These are phyloP conservation scores for Agrochola macilenta DNA, from an alignment of 2,888 invertebrate genomes.

Conservation along the genomic window DNA sequence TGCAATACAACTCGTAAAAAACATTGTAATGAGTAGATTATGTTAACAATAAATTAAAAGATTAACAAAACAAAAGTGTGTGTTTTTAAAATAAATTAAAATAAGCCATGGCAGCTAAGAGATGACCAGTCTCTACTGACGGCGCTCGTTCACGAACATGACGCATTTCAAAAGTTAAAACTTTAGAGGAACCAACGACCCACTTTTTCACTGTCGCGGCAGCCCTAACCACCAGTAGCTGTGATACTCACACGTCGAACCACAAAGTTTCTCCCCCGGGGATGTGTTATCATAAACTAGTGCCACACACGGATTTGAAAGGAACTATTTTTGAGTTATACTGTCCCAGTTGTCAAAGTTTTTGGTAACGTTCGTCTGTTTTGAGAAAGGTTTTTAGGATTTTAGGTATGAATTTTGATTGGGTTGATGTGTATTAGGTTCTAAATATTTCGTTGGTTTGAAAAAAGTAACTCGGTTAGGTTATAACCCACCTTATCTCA, in stretches of 20 bases:
- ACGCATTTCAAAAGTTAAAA: too few species aligned
- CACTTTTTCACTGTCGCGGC: neutral
- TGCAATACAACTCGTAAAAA: too few species aligned
- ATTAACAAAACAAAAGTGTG: too few species aligned
- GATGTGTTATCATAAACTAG: slow-evolving; percentile 39
- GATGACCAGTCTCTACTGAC: too few species aligned
- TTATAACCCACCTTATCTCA: neutral
- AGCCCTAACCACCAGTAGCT: slow-evolving; percentile 33
- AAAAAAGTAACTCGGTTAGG: neutral
- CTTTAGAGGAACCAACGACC: neutral
- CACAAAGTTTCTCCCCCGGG: slow-evolving; percentile 36
- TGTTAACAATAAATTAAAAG: neutral
- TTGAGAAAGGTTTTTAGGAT: slow-evolving; percentile 1
- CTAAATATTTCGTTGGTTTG: neutral
- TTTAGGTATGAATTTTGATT: slow-evolving; percentile 9
- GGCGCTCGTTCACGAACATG: too few species aligned
- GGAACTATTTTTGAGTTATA: slow-evolving; percentile 35
- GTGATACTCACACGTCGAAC: slow-evolving; percentile 17
- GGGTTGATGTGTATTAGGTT: neutral
- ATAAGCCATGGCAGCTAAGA: too few species aligned
- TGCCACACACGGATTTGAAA: slow-evolving; percentile 27
- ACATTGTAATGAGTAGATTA: too few species aligned
- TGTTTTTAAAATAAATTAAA: too few species aligned
- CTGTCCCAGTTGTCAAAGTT: slow-evolving; percentile 6
- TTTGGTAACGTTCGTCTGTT: slow-evolving; percentile 11